Evolutionary conservation across 2,888 invertebrate genomes (phyloP), one percentile per base, ranked within the genome.

Genomic region (Noctua janthina): DNA sequence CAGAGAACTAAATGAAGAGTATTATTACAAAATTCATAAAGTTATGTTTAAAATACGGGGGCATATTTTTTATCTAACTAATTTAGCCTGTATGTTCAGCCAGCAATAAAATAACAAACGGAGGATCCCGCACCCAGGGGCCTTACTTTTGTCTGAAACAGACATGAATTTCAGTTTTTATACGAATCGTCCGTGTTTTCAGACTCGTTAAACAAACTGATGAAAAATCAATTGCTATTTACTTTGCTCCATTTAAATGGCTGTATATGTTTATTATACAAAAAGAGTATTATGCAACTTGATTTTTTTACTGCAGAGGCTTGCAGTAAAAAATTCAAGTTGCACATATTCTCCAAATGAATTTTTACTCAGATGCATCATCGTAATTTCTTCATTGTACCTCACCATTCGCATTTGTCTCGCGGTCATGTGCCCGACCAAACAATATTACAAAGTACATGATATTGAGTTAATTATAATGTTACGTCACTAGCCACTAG

Each of bases 181-280:
- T 84, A 88, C 88, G 88, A 87, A 89, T 85, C 87, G 88, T 76
- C 86, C 89, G 88, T 88, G 90, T 93, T 93, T 94, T 95, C 92
- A 86, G 91, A 91, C 88, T 94, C 94, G 92, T 95, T 95, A 92
- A 93, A 89, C 93, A 93, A 92, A 92, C 81, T 87, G 91, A 92
- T 94, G 92, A 92, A 93, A 93, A 93, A 94, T 93, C 93, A 90
- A 92, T 91, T 87, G 82, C 70, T 84, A 81, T 89, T 88, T 79
- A 54, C 76, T 88, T 81, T 81, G 79, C 64, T 79, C 69, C 79
- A 64, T 80, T 79, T 70, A 64, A 78, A 82, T 76, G n/a, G 70
- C 29, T 29, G 35, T 75, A 69, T 70, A 13, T 76, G 2, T 73
- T 70, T 62, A 73, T 62, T 5, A 35, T 17, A 67, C 1, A 23